Conservation (phyloP, 2,113 vertebrate species). For the Glareola pratincola region DNA sequence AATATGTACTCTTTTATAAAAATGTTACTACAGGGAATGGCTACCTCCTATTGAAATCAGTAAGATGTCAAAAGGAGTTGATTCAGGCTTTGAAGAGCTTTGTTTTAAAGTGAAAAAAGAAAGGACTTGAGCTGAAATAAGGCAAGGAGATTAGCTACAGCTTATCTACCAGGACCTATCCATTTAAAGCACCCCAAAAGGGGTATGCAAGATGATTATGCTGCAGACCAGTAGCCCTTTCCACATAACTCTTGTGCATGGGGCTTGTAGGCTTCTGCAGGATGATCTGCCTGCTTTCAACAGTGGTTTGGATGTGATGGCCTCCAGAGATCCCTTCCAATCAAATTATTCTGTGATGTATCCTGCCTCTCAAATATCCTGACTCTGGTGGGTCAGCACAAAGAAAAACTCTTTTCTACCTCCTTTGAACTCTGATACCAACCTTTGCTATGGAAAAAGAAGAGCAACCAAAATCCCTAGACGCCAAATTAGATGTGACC, state of each 20-base stretch:
- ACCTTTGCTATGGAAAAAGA: neutral
- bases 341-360: neutral
- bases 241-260: neutral
- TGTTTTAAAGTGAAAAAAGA: neutral
- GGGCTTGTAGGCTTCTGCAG: neutral
- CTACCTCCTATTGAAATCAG: neutral
- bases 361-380: neutral
- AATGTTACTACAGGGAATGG: neutral
- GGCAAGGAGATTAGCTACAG: neutral
- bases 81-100: neutral
- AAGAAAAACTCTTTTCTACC: neutral
- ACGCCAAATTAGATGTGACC: neutral
- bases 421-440: neutral
- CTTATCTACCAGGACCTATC: neutral
- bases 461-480: neutral
- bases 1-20: neutral
- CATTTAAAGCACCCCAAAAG: neutral
- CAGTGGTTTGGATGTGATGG: fast-evolving
- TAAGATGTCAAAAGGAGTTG: neutral
- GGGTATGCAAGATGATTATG: neutral
- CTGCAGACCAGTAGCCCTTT: neutral
- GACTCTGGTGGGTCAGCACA: neutral
- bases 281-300: neutral
- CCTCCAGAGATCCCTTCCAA: neutral
- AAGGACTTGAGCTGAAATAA: neutral